Evolutionary conservation across 2,888 invertebrate genomes (phyloP).

Genomic region (Prosapia bicincta): DNA sequence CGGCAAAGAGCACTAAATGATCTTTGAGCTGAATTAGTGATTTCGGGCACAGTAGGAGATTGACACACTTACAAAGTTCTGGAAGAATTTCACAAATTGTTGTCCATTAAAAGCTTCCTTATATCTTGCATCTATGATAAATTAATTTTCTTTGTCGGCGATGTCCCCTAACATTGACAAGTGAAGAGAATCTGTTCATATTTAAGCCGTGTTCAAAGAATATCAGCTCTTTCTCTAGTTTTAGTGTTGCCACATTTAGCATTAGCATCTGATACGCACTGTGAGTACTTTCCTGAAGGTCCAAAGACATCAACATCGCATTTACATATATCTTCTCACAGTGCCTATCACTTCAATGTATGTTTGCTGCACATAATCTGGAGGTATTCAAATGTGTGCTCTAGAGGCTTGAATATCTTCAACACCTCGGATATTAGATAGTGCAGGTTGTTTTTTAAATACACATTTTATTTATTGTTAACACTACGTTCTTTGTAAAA

Average conservation of each 20-base stretch:
- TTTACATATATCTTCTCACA: too few relatives aligned
- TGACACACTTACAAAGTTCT: not conserved
- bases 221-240: not conserved
- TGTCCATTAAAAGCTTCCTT: too few relatives aligned
- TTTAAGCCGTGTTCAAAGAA: too few relatives aligned
- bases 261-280: not conserved
- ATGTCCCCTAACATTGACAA: too few relatives aligned
- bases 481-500: too few relatives aligned
- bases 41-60: not conserved
- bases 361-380: not conserved
- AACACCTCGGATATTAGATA: too few relatives aligned
- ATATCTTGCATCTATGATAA: not conserved
- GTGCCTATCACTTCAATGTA: not conserved
- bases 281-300: not conserved
- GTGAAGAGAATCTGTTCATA: too few relatives aligned
- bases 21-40: not conserved
- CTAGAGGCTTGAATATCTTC: not conserved
- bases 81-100: too few relatives aligned
- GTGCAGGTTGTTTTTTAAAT: too few relatives aligned
- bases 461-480: too few relatives aligned
- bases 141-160: not conserved
- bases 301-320: not conserved
- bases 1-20: not conserved
- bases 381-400: not conserved
- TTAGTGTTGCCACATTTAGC: not conserved